A percentile compares a stretch with the other conserved stretches of the same genome.
Evolutionary conservation across 1,140 invertebrate genomes (phyloP).

Genomic region (Ephestia elutella): DNA sequence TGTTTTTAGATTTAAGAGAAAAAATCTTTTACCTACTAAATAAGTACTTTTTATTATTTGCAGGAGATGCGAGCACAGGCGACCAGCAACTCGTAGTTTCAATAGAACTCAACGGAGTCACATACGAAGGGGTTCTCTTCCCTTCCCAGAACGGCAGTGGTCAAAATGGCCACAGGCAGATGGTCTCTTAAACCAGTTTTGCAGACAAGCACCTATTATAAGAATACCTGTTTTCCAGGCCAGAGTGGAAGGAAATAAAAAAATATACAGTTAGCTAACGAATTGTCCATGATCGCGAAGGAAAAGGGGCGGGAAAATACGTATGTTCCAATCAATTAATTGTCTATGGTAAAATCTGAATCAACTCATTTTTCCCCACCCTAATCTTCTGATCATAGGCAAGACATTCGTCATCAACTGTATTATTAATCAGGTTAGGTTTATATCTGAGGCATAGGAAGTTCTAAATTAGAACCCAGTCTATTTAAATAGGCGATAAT

Average conservation of each 20-base stretch:
- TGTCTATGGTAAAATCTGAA: slow-evolving; percentile 1
- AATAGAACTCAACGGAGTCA: slow-evolving; percentile 96
- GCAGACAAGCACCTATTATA: not conserved
- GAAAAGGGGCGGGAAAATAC: not conserved
- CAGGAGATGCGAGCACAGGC: slow-evolving; percentile 81
- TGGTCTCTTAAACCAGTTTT: slow-evolving; percentile 53
- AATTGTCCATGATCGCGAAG: slow-evolving; percentile 14
- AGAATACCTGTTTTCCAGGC: slow-evolving; percentile 12
- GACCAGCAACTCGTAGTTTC: slow-evolving; percentile 94
- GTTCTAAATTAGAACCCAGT: no score
- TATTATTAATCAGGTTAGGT: slow-evolving; percentile 10
- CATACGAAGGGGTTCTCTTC: slow-evolving; percentile 91
- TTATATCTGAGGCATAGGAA: slow-evolving; percentile 16
- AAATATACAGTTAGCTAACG: not conserved
- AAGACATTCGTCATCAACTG: slow-evolving; percentile 6
- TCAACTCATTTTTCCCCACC: not conserved
- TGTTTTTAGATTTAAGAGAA: no score
- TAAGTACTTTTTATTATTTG: slow-evolving; percentile 5
- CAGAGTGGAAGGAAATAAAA: slow-evolving; percentile 11
- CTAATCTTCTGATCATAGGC: slow-evolving; percentile 8
- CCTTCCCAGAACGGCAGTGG: slow-evolving; percentile 76
- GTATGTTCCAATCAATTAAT: not conserved
- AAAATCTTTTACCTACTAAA: no score
- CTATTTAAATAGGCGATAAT: not conserved
- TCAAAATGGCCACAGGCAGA: slow-evolving; percentile 69